phyloP scores from a whole-genome alignment of 2,797 vertebrate species.

The Lerista edwardsae region DNA sequence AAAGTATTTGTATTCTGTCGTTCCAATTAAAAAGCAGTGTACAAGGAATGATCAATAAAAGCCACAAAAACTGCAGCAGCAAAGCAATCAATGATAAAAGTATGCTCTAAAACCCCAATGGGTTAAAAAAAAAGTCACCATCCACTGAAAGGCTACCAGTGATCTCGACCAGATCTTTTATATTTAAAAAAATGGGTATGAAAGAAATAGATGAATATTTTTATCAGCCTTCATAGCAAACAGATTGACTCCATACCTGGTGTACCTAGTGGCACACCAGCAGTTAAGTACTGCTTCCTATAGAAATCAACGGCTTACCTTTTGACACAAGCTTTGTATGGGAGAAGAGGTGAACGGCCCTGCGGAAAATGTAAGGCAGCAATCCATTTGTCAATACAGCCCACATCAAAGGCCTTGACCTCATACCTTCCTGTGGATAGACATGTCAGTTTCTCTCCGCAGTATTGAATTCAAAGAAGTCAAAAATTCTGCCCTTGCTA shows the following conservation, averaged over 20 bases:
- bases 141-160: too few relatives aligned
- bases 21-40: too few relatives aligned
- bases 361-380: slow-evolving; percentile 39
- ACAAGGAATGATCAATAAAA: too few relatives aligned
- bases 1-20: too few relatives aligned
- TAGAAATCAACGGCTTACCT: neutral
- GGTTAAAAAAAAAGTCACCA: too few relatives aligned
- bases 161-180: neutral
- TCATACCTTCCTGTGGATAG: neutral
- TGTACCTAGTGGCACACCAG: neutral
- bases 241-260: neutral
- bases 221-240: neutral
- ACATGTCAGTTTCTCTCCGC: neutral
- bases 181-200: neutral
- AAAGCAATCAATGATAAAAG: too few relatives aligned
- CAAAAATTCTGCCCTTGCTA: neutral
- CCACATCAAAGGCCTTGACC: slow-evolving; percentile 19
- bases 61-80: too few relatives aligned
- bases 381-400: neutral
- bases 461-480: neutral
- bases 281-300: slow-evolving; percentile 2
- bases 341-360: too few relatives aligned
- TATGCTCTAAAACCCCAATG: too few relatives aligned
- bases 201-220: neutral
- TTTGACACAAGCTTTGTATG: too few relatives aligned